Base-by-base conservation (phyloP, 2,113 vertebrate species). In the Alethe diademata region DNA sequence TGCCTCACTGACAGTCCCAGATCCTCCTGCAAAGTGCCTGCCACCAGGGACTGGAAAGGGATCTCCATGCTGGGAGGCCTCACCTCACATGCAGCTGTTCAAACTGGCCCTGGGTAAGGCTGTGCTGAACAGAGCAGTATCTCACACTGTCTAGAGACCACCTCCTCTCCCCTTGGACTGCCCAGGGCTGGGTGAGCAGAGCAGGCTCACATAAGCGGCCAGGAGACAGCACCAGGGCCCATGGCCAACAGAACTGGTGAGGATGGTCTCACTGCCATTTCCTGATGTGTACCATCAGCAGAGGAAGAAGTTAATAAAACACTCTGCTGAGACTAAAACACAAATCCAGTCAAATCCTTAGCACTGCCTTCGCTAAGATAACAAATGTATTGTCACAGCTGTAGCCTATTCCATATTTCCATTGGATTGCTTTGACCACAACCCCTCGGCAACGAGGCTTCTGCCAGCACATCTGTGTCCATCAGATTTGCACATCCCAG, bases 1-100 rank as follows among this genome's bases (percentile, higher is more conserved):
- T 1, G 56, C 35, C n/a, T 56, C 4, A 0, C 47, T 29, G 48
- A n/a, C 16, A 51, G 43, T 3, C 61, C 64, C 38, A 47, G 47
- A 45, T 4, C 13, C 14, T 43, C 47, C 42, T 71, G 72, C 69
- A 36, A 54, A 29, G 29, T 70, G 11, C 45, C 28, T 57, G 51
- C 33, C 2, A 2, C 19, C 17, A 60, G 11, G 33, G 66, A 1
- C 42, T 7, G 3, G 33, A 42, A 47, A 22, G 19, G 33, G n/a
- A 43, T 31, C 20, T 35, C 42, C 45, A 70, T 0, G 0, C 14
- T 19, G 25, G 48, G 45, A 51, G 65, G 35, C 47, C 47, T 53
- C 47, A 24, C 20, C 43, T n/a, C 58, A 65, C 0, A 0, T 11
- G 31, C 35, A 84, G 65, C 47, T 82, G 43, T 5, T 58, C 22